Base-by-base conservation (phyloP, 1,140 invertebrate species). In the Zaprionus taronus region DNA sequence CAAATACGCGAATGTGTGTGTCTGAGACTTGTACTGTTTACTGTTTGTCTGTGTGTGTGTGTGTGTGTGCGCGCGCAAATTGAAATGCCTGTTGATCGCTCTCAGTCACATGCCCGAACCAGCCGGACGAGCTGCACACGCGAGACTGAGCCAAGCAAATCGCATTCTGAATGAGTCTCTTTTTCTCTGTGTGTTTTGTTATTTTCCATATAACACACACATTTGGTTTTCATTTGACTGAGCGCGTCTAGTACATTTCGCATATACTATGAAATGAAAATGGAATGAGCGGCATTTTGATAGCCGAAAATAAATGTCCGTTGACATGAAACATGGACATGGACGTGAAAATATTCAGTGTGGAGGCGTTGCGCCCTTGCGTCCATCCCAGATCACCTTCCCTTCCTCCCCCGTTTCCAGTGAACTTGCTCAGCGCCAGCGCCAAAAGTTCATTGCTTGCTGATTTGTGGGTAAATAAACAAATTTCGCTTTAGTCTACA, bases 91-190 rank as follows among this genome's bases (percentile, higher is more conserved):
- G 66, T 66, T 72, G 74, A 72, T 67, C 74, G 63, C 24, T 49
- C 24, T 41, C 74, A 51, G 70, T 77, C 73, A 72, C 68, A 80
- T 77, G 71, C 51, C 56, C 31, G 64, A 80, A 81, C 85, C 81
- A 69, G 74, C 72, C 72, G 79, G 61, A 73, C 73, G 85, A 80
- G 81, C 63, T 89, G 81, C 84, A 79, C 81, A 90, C 71, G 62
- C 79, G 81, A 83, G 75, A 89, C 84, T 90, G 78, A 87, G 74
- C 71, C 51, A 74, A 73, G 28, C 62, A 75, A 83, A 89, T 89
- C 83, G 81, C 81, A 84, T 83, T 81, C 66, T 81, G 68, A 81
- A 73, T 84, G 85, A 81, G 57, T 47, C 64, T 57, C 61, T 58
- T 55, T 72, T 57, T 66, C 34, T 9, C 41, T 49, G n/a, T 62